Conservation (phyloP, 2,888 invertebrate genomes). For the Labia minor region DNA sequence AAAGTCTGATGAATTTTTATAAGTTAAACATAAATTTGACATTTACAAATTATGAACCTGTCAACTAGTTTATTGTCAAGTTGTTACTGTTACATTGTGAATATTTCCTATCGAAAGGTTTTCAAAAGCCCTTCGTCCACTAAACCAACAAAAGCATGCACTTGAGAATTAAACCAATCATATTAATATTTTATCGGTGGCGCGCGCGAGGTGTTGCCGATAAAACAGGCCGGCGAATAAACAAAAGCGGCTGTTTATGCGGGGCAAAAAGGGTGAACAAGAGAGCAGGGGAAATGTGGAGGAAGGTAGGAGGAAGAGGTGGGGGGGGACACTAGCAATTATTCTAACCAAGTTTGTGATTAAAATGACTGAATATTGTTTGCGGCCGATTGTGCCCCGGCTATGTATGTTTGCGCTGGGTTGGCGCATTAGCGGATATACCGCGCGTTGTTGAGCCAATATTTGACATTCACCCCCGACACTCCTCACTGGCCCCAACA, state of each 20-base stretch:
- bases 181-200: conserved; percentile 13
- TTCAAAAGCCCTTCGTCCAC: neutral
- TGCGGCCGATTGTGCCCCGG: conserved; percentile 13
- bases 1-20: neutral
- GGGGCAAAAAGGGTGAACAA: neutral
- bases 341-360: conserved; percentile 13
- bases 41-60: conserved; percentile 4
- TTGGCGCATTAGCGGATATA: conserved; percentile 7
- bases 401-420: conserved; percentile 4
- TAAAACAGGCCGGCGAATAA: neutral
- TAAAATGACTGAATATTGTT: conserved; percentile 13
- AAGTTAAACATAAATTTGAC: conserved; percentile 2
- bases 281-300: too few species aligned
- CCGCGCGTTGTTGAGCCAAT: conserved; percentile 7
- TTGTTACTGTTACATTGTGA: neutral
- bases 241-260: neutral
- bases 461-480: neutral
- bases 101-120: conserved; percentile 7
- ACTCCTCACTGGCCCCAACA: neutral
- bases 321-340: neutral
- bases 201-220: conserved; percentile 4
- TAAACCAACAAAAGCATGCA: conserved; percentile 7
- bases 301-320: neutral
- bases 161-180: conserved; percentile 13
- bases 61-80: conserved; percentile 4